Percentiles rank a stretch among this genome's conserved stretches.
Conservation (phyloP, 2,888 invertebrate genomes). For the Hartigia nigra region DNA sequence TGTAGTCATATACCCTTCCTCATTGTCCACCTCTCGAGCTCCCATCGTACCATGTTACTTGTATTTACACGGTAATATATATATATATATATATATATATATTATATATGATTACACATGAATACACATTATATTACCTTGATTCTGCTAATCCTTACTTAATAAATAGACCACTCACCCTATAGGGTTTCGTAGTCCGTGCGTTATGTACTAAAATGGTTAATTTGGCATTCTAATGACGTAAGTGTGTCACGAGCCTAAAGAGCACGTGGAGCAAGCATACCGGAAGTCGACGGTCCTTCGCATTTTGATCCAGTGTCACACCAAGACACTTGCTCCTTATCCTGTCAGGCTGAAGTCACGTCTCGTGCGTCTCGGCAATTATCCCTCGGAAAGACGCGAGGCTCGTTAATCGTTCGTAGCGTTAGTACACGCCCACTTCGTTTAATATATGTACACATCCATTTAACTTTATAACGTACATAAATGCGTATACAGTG, state of each 20-base stretch:
- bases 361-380: slow-evolving; percentile 54
- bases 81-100: too few relatives aligned
- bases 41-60: background rate
- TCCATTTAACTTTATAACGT: background rate
- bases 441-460: background rate
- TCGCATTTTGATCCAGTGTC: background rate
- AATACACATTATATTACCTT: background rate
- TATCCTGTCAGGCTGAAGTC: slow-evolving; percentile 26
- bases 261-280: background rate
- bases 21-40: background rate
- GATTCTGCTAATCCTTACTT: background rate
- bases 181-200: background rate
- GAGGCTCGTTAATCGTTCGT: slow-evolving; percentile 35
- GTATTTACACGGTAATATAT: background rate
- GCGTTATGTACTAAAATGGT: background rate
- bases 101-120: too few relatives aligned
- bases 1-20: background rate
- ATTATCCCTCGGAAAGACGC: slow-evolving; percentile 46
- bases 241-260: background rate
- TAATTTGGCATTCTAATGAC: background rate
- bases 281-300: background rate
- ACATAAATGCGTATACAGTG: background rate
- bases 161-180: background rate
- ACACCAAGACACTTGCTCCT: background rate
- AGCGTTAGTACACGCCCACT: slow-evolving; percentile 41